Percentiles rank a stretch among this genome's conserved stretches.
These are phyloP conservation scores for Drosophila kanapiae DNA, from an alignment of 1,140 invertebrate species.

Conservation along the genomic window DNA sequence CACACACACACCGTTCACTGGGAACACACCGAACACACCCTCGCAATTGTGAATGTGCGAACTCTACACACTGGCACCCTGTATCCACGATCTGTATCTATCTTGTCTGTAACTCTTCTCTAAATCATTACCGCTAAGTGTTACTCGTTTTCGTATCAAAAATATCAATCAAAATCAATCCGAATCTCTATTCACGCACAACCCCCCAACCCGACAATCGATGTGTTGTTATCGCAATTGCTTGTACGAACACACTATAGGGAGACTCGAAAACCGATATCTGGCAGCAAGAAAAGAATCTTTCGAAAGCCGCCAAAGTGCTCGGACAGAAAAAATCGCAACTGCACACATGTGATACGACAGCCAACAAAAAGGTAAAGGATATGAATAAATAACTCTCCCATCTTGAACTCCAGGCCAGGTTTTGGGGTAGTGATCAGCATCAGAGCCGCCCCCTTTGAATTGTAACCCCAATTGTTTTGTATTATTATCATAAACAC, in stretches of 20 bases:
- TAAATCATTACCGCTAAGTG: conserved; percentile 62
- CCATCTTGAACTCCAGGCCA: conserved; percentile 30
- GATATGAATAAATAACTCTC: conserved; percentile 32
- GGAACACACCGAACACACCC: conserved; percentile 30
- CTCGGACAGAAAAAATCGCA: conserved; percentile 85
- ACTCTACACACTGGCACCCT: conserved; percentile 33
- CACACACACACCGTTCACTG: conserved; percentile 1
- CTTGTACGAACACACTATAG: conserved; percentile 71
- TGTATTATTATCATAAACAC: conserved; percentile 16
- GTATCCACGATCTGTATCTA: conserved; percentile 22
- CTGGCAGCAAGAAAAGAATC: conserved; percentile 86
- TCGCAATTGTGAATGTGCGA: conserved; percentile 46
- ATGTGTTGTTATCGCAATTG: conserved; percentile 54
- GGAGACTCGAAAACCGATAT: conserved; percentile 85
- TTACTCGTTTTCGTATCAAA: conserved; percentile 35
- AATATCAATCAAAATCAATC: conserved; percentile 37
- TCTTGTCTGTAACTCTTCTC: conserved; percentile 35
- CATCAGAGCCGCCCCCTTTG: neutral
- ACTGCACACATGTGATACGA: conserved; percentile 85
- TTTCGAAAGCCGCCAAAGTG: conserved; percentile 85
- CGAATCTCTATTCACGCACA: conserved; percentile 42
- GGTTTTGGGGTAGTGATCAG: conserved; percentile 30
- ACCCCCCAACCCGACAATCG: conserved; percentile 44
- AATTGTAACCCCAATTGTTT: conserved; percentile 8
- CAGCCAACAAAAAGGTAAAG: conserved; percentile 85